Evolutionary conservation across 2,888 invertebrate genomes (phyloP).

Genomic region (Hirtodrosophila trivittata): DNA sequence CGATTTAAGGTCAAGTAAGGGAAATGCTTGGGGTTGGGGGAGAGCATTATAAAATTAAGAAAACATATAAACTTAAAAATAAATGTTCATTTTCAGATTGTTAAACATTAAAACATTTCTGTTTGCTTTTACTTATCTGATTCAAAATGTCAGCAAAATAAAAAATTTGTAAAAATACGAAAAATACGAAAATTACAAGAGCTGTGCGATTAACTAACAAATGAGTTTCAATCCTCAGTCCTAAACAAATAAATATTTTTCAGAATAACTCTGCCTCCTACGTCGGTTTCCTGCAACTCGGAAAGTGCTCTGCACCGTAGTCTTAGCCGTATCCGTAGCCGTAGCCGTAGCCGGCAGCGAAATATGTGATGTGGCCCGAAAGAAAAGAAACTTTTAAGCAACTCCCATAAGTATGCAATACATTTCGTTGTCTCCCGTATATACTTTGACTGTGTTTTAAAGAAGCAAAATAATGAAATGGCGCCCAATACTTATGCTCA

Average conservation of each 20-base stretch:
- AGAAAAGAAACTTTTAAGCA: conserved; percentile 45
- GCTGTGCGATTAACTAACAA: conserved; percentile 31
- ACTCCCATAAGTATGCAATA: conserved; percentile 62
- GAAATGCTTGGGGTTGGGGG: too few relatives aligned
- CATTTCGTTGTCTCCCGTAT: conserved; percentile 50
- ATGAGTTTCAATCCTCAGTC: conserved; percentile 36
- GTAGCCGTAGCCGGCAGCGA: conserved; percentile 30
- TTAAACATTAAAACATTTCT: too few relatives aligned
- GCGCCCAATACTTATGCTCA: conserved; percentile 38
- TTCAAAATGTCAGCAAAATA: conserved; percentile 20
- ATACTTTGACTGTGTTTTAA: conserved; percentile 46
- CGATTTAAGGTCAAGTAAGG: too few relatives aligned
- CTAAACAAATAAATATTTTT: conserved; percentile 40
- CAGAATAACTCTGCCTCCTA: too few relatives aligned
- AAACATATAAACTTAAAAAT: too few relatives aligned
- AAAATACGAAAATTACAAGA: conserved; percentile 2
- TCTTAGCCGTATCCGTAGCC: too few relatives aligned
- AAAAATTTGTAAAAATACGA: too few relatives aligned
- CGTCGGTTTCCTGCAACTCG: too few relatives aligned
- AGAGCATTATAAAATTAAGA: too few relatives aligned
- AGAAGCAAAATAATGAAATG: conserved; percentile 53
- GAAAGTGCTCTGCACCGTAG: too few relatives aligned
- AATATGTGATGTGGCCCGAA: conserved; percentile 33
- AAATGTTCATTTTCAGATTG: conserved; percentile 81
- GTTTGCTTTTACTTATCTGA: conserved; percentile 7